Percentiles rank a stretch among this genome's conserved stretches.
phyloP scores from a whole-genome alignment of 2,797 vertebrate genomes.

The Phrynocephalus guinanensis region DNA sequence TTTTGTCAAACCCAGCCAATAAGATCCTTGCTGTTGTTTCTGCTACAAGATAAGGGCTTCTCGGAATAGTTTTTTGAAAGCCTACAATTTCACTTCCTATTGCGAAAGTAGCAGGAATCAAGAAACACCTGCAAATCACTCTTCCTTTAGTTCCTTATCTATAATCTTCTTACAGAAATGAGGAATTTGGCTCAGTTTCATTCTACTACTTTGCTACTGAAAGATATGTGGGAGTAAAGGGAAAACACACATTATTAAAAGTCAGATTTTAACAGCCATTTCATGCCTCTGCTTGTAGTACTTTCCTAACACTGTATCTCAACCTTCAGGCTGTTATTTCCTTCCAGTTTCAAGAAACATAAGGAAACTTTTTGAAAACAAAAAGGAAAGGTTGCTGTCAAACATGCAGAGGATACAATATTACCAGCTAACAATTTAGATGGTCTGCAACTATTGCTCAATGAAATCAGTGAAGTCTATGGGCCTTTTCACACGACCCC shows the following conservation, averaged over 20 bases:
- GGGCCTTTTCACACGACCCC: too few relatives aligned
- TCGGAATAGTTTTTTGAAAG: neutral
- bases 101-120: neutral
- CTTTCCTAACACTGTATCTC: neutral
- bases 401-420: too few relatives aligned
- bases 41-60: neutral
- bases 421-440: too few relatives aligned
- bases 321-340: neutral
- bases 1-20: neutral
- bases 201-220: slow-evolving; percentile 7
- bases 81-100: neutral
- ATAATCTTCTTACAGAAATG: neutral
- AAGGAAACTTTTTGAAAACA: neutral
- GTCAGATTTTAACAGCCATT: slow-evolving; percentile 4
- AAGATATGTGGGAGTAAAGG: neutral
- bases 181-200: slow-evolving; percentile 6
- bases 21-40: neutral
- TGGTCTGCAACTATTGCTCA: too few relatives aligned
- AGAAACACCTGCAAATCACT: neutral
- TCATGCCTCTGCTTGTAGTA: slow-evolving; percentile 12
- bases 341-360: neutral
- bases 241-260: slow-evolving; percentile 13
- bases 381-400: too few relatives aligned
- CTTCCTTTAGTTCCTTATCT: neutral
- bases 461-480: too few relatives aligned